phyloP scores from a whole-genome alignment of 1,140 invertebrate species.

The Atta cephalotes region DNA sequence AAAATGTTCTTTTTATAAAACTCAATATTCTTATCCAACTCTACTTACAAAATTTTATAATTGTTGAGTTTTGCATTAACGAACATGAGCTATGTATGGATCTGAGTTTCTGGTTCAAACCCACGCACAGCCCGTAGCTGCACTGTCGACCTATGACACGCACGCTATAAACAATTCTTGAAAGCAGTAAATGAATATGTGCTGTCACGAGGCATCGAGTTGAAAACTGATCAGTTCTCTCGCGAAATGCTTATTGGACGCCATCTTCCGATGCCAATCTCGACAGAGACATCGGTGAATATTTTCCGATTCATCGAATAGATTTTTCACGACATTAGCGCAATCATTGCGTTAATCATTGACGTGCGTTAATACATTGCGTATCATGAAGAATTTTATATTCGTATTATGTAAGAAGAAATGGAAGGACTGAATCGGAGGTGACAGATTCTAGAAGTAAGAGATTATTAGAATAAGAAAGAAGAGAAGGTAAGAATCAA shows the following conservation, averaged over 20 bases:
- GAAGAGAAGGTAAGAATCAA: not conserved
- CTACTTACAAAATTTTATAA: not conserved
- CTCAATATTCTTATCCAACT: not conserved
- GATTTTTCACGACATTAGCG: constrained; percentile 66
- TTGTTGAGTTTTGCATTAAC: not conserved
- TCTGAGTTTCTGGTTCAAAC: not conserved
- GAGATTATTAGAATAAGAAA: not conserved
- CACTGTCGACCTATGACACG: constrained; percentile 75
- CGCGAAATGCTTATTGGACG: constrained; percentile 75
- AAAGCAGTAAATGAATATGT: constrained; percentile 77
- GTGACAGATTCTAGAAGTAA: not conserved
- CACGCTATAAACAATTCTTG: constrained; percentile 78
- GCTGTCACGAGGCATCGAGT: constrained; percentile 74
- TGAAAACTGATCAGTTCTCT: constrained; percentile 73
- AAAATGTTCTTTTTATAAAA: not conserved
- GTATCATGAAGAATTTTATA: not conserved
- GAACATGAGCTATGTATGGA: not conserved
- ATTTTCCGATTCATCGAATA: constrained; percentile 73
- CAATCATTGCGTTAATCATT: constrained; percentile 13
- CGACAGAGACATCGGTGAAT: constrained; percentile 67
- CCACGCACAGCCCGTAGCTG: constrained; percentile 61
- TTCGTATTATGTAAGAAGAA: not conserved
- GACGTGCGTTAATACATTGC: not conserved
- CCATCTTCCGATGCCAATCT: constrained; percentile 73
- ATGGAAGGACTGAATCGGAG: not conserved